These are phyloP conservation scores for Plotosus lineatus DNA, from an alignment of 2,113 vertebrate genomes.

Conservation along the genomic window DNA sequence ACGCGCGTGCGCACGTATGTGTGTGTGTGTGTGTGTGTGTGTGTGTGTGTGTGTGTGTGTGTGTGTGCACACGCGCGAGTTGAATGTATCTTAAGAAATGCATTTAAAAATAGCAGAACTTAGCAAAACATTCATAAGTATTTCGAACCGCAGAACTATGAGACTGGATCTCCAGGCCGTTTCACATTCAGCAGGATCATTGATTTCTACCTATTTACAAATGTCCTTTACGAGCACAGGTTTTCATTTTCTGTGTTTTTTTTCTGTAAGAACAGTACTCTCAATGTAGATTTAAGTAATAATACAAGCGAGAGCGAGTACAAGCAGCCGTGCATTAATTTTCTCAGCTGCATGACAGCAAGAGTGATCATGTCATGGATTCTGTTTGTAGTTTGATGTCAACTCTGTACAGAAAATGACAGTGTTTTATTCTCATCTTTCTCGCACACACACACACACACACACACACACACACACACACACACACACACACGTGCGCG, in stretches of 20 bases:
- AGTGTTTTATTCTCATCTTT: background rate
- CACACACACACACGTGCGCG: no score
- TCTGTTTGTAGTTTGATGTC: background rate
- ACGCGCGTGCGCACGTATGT: no score
- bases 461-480: no score
- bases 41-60: no score
- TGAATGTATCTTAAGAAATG: background rate
- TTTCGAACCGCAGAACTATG: background rate
- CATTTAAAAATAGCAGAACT: background rate
- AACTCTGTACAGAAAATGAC: background rate
- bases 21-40: no score
- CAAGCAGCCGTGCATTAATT: background rate
- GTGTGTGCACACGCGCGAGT: background rate
- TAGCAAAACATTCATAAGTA: background rate
- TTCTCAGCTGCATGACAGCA: background rate
- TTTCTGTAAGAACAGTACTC: background rate
- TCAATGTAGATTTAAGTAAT: background rate
- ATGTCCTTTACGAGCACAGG: background rate
- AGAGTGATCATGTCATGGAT: background rate
- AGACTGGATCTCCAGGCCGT: background rate
- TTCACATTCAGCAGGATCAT: no score
- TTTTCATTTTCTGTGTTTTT: background rate
- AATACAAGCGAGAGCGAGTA: background rate
- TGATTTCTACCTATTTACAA: background rate
- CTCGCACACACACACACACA: no score